Evolutionary conservation across 2,797 vertebrate species (phyloP).

Genomic region (Helostoma temminkii): DNA sequence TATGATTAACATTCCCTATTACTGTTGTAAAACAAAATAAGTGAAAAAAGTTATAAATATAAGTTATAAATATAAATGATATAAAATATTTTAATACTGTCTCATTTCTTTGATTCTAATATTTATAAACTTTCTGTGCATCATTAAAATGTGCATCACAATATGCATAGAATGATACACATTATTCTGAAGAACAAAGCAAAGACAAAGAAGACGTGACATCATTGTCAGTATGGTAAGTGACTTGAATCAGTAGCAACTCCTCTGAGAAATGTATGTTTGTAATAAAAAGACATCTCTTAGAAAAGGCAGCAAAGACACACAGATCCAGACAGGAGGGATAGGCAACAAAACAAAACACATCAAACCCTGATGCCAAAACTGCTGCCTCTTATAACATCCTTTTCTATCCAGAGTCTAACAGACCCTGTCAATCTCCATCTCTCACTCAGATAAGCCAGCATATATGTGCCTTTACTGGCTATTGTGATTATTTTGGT

Average conservation of each 20-base stretch:
- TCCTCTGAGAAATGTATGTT: slow-evolving; percentile 53
- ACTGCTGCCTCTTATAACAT: slow-evolving; percentile 30
- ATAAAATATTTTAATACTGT: too few relatives aligned
- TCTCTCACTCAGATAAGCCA: slow-evolving; percentile 37
- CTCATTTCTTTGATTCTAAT: not conserved
- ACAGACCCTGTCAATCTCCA: slow-evolving; percentile 49
- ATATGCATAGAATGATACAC: not conserved
- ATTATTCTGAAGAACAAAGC: slow-evolving; percentile 13
- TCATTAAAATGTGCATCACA: slow-evolving; percentile 5
- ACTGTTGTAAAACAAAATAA: not conserved
- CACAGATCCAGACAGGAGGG: slow-evolving; percentile 39
- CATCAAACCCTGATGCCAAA: slow-evolving; percentile 53
- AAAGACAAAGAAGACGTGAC: slow-evolving; percentile 33
- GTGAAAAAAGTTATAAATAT: too few relatives aligned
- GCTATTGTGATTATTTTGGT: slow-evolving; percentile 16
- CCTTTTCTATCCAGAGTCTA: slow-evolving; percentile 37
- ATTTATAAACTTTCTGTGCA: slow-evolving; percentile 1
- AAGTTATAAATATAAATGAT: too few relatives aligned
- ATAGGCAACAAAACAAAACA: slow-evolving; percentile 57
- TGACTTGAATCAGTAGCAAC: slow-evolving; percentile 34
- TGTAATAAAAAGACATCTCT: slow-evolving; percentile 44
- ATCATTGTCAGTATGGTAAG: slow-evolving; percentile 43
- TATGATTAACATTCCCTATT: slow-evolving; percentile 14
- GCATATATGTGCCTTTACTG: slow-evolving; percentile 23
- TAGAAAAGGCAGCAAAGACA: slow-evolving; percentile 32